phyloP scores from a whole-genome alignment of 2,888 invertebrate species.

The Cotesia congregata region DNA sequence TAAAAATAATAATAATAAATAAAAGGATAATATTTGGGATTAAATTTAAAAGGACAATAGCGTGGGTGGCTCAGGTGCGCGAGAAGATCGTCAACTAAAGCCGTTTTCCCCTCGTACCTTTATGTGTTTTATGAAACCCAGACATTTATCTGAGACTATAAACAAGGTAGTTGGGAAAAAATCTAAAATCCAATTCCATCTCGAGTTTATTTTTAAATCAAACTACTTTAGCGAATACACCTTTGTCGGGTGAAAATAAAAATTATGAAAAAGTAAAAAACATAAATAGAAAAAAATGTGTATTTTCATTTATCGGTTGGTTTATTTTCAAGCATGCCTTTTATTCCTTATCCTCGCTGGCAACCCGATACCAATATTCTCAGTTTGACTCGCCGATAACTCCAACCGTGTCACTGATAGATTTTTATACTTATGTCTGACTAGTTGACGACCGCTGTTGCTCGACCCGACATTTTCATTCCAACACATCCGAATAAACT shows the following conservation, averaged over 20 bases:
- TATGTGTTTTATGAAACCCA: neutral
- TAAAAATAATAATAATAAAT: no score
- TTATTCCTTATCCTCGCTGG: neutral
- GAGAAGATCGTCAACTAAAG: neutral
- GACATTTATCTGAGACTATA: neutral
- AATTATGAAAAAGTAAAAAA: neutral
- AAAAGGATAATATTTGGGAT: neutral
- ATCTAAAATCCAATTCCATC: neutral
- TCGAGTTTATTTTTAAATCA: neutral
- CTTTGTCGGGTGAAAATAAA: neutral
- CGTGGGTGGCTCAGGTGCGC: neutral
- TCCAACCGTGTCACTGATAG: neutral
- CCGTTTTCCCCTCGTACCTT: neutral
- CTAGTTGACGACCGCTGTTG: neutral
- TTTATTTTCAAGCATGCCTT: neutral
- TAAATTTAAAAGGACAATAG: neutral
- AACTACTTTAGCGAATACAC: neutral
- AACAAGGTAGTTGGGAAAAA: neutral
- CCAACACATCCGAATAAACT: no score
- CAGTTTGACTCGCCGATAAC: conserved; percentile 12
- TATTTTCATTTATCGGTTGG: neutral
- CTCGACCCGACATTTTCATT: no score
- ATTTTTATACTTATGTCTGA: neutral
- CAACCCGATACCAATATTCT: neutral
- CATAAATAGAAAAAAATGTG: neutral